Base-by-base conservation (phyloP, 2,797 vertebrate genomes). In the Coregonus ussuriensis region DNA sequence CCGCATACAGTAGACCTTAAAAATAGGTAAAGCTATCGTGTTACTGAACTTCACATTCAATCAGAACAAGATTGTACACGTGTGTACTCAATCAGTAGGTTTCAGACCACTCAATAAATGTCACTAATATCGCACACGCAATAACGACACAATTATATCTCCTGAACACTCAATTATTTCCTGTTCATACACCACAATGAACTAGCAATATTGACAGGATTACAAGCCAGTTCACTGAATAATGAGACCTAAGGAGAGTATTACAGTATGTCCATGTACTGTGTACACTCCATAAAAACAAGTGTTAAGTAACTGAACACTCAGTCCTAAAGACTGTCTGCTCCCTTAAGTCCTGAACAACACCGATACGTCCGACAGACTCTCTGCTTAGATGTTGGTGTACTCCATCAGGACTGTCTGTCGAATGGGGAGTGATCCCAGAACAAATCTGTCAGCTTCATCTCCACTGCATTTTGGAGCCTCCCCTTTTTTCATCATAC, bases 21-120 rank as follows among this genome's bases (percentile, higher is more conserved):
- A 56, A 76, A 79, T 66, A 29, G 53, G 29, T 72, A 29, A 74
- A 67, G 72, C 33, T 74, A 67, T 79, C 59, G 6, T 15, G n/a
- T 67, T 21, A 54, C 14, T 25, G 7, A 56, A 56, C 51, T 33
- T 56, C 52, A 56, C 71, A 56, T 72, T 72, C 53, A 56, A 33
- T 72, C 51, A 9, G 52, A 18, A 59, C 25, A 33, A 72, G 29
- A 35, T n/a, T 56, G 53, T 56, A 31, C 52, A 52, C 71, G 3
- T n/a, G 25, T 18, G 29, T 31, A 54, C 52, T 72, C 52, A 33
- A 56, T 72, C 52, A 33, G 15, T 35, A 31, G 29, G 70, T 29
- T 72, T 53, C 47, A 31, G 70, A 54, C 14, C 51, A 72, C 13
- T 52, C 70, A 16, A 29, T 53, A 53, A 31, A 52, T 53, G 25